Evolutionary conservation across 1,140 invertebrate genomes (phyloP).

Genomic region (Drosophila oshimai): DNA sequence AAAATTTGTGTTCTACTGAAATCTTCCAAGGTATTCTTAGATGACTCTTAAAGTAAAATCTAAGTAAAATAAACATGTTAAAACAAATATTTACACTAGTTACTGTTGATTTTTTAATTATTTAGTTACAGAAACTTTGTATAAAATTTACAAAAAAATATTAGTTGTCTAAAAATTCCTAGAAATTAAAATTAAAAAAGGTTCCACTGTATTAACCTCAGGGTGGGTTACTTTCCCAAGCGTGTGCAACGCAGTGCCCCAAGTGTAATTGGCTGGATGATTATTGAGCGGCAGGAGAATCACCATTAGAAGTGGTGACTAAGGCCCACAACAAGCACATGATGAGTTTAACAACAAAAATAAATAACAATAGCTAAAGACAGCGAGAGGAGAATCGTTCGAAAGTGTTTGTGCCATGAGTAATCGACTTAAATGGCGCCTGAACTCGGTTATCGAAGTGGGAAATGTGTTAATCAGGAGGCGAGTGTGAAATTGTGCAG

Average conservation of each 20-base stretch:
- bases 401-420: conserved; percentile 50
- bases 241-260: conserved; percentile 3
- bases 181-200: background rate
- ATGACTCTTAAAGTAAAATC: too few species aligned
- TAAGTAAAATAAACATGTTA: too few species aligned
- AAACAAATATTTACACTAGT: too few species aligned
- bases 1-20: too few species aligned
- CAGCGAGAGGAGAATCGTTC: conserved; percentile 5
- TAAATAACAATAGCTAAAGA: conserved; percentile 8
- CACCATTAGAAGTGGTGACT: conserved; percentile 54
- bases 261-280: conserved; percentile 4
- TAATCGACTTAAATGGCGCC: conserved; percentile 65
- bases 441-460: conserved; percentile 20
- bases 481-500: conserved; percentile 27
- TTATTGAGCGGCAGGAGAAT: conserved; percentile 3
- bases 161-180: too few species aligned
- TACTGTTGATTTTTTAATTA: too few species aligned
- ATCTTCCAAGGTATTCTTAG: too few species aligned
- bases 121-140: too few species aligned
- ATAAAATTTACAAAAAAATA: background rate
- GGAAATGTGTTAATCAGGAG: conserved; percentile 62
- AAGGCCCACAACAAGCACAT: conserved; percentile 32
- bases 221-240: background rate
- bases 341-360: background rate
- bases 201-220: background rate